Evolutionary conservation across 2,113 vertebrate species (phyloP), one percentile per base, ranked within the genome.

Genomic region (Actenoides hombroni): DNA sequence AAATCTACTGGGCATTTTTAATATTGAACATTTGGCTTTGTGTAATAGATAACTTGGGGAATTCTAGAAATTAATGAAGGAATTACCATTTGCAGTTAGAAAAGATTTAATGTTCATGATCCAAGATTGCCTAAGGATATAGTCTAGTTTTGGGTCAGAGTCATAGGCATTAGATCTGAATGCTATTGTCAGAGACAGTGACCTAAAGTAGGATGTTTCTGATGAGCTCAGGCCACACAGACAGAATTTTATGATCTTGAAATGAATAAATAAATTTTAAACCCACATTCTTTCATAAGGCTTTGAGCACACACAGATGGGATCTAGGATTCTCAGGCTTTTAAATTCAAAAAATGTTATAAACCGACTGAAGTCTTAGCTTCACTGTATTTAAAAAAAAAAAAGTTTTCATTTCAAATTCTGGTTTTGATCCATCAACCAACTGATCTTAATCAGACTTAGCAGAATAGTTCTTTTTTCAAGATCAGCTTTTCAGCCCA

Each of bases 61-160:
- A 94, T 96, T 88, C 68, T 56, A 74, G 37, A 95, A 94, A 94
- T 96, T 95, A 97, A 96, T 85, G 93, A 82, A 77, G 93, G 75
- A 90, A 89, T 57, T 63, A 88, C 44, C n/a, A 92, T 83, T 94
- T 93, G 87, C 67, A 51, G 70, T 95, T 74, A 85, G 75, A 68
- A 88, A 93, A 73, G 67, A 90, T 83, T 88, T 83, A 90, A 82
- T 74, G 71, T 70, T 96, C 87, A 77, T 0, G 0, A 86, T 78
- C 49, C 2, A 3, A 70, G 75, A 93, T 74, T 93, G 90, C 90
- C 94, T 86, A 67, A 93, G 92, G 95, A 76, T 65, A 95, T 37
- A 49, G 44, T 69, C 88, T 83, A 40, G 79, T 94, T 93, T 92
- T 74, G 46, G 48, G 90, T 94, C 54, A 83, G n/a, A 67, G 28